phyloP scores from a whole-genome alignment of 2,797 vertebrate species.

The Tragelaphus oryx region DNA sequence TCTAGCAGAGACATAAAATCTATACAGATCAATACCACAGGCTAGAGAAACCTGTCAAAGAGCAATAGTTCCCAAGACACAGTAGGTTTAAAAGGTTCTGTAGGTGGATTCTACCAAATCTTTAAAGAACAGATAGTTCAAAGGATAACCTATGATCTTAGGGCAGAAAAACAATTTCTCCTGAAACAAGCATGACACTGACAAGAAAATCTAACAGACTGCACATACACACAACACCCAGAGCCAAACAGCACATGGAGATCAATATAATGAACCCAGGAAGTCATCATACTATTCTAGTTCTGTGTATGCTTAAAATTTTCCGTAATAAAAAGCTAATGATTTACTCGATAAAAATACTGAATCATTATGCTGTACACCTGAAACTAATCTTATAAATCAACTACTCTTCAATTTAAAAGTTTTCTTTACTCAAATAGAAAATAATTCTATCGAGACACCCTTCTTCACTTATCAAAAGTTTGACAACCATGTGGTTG shows the following conservation, averaged over 20 bases:
- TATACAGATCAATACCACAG: conserved; percentile 18
- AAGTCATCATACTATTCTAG: not conserved
- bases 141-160: not conserved
- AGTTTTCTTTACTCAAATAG: not conserved
- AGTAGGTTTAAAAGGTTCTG: conserved; percentile 32
- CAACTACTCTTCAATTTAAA: not conserved
- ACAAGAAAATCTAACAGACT: conserved; percentile 26
- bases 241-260: not conserved
- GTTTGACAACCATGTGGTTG: not conserved
- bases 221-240: not conserved
- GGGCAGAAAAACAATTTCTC: not conserved
- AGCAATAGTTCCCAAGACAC: not conserved
- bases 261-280: not conserved
- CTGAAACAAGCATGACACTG: conserved; percentile 14
- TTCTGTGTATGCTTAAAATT: not conserved
- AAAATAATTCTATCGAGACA: conserved; percentile 7
- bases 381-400: not conserved
- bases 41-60: conserved; percentile 21
- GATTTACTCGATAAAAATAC: not conserved
- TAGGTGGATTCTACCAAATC: conserved; percentile 1
- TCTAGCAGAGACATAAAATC: conserved; percentile 27
- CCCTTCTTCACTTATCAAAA: conserved; percentile 21
- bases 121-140: conserved; percentile 39
- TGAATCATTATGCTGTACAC: not conserved
- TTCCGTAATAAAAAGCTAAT: not conserved